phyloP scores from a whole-genome alignment of 2,888 invertebrate genomes.

The Ophion obscuratus region DNA sequence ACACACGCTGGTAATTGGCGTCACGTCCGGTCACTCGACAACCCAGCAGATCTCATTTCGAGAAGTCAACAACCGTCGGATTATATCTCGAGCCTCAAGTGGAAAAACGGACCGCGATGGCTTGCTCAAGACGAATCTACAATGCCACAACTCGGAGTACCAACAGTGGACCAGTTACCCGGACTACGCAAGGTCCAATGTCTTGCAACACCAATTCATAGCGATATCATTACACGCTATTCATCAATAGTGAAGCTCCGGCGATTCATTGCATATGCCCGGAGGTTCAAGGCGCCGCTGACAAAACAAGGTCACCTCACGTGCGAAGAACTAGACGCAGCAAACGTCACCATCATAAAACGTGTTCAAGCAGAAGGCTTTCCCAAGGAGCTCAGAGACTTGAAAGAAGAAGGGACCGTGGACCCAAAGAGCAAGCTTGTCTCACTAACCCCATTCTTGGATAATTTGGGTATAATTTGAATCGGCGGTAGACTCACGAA shows the following conservation, averaged over 20 bases:
- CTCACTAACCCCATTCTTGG: constrained; percentile 67
- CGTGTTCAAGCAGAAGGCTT: neutral
- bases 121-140: constrained; percentile 9
- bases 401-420: neutral
- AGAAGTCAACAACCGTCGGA: constrained; percentile 50
- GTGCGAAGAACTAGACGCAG: constrained; percentile 3
- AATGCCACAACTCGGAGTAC: constrained; percentile 20
- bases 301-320: neutral
- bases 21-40: constrained; percentile 58
- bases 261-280: constrained; percentile 5
- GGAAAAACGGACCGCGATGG: constrained; percentile 52
- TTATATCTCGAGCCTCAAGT: constrained; percentile 1
- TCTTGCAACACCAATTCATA: neutral
- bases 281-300: constrained; percentile 4
- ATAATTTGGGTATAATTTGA: constrained; percentile 65
- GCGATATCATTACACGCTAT: constrained; percentile 3
- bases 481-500: constrained; percentile 61
- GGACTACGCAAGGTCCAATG: neutral
- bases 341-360: constrained; percentile 21
- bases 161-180: neutral
- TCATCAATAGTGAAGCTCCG: constrained; percentile 18
- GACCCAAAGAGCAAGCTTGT: constrained; percentile 1
- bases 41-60: constrained; percentile 68
- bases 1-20: constrained; percentile 51
- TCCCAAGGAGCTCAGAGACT: constrained; percentile 6